A percentile compares a stretch with the other conserved stretches of the same genome.
These are phyloP conservation scores for Pangasius djambal DNA, from an alignment of 2,797 vertebrate genomes.

Conservation along the genomic window DNA sequence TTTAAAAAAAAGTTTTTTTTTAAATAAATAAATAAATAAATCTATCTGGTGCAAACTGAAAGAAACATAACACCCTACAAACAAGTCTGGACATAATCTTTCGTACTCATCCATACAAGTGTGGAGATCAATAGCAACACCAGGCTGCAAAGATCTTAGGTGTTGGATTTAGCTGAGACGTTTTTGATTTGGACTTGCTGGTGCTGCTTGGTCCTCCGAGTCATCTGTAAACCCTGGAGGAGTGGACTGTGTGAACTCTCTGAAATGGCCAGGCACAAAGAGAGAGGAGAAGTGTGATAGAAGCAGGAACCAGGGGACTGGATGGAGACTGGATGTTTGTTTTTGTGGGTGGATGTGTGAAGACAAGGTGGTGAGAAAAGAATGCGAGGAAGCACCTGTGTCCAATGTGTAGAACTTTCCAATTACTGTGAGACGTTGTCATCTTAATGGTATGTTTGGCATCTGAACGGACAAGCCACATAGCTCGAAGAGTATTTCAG, in stretches of 20 bases:
- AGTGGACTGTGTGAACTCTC: slow-evolving; percentile 26
- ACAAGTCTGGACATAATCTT: slow-evolving; percentile 55
- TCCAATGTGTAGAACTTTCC: not conserved
- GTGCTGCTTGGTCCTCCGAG: slow-evolving; percentile 8
- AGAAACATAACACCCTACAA: slow-evolving; percentile 28
- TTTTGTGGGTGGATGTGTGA: slow-evolving; percentile 3
- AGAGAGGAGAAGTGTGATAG: slow-evolving; percentile 16
- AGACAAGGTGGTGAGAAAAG: not conserved
- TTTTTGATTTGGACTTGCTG: slow-evolving; percentile 44
- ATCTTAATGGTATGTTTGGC: slow-evolving; percentile 18
- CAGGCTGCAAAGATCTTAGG: slow-evolving; percentile 44
- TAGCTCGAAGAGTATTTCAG: not conserved
- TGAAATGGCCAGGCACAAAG: slow-evolving; percentile 37
- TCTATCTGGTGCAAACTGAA: not conserved
- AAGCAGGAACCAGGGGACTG: not conserved
- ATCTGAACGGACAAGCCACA: slow-evolving; percentile 24
- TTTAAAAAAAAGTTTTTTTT: not conserved
- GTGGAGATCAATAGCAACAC: slow-evolving; percentile 55
- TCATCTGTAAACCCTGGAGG: slow-evolving; percentile 31
- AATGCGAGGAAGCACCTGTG: not conserved
- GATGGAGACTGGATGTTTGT: not conserved
- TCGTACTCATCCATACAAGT: slow-evolving; percentile 51
- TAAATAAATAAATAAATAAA: not conserved
- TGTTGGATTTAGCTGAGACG: slow-evolving; percentile 58
- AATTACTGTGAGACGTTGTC: not conserved